Conservation (phyloP, 64 coral and sea anemone species). For the Stichodactyla mertensii region DNA sequence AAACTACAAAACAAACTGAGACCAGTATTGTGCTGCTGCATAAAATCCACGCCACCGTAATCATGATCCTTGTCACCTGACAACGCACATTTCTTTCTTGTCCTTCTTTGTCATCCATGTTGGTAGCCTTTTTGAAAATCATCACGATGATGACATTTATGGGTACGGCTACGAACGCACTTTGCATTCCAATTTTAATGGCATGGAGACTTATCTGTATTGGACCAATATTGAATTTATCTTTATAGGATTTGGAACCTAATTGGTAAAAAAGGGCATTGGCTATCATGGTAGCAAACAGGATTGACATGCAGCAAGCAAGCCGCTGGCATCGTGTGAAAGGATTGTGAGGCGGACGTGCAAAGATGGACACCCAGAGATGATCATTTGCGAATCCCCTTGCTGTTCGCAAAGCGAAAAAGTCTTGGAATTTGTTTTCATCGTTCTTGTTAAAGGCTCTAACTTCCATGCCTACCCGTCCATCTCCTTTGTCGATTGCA, state of each 20-base stretch:
- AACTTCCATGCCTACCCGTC: conserved; percentile 21
- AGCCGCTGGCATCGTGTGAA: conserved; percentile 79
- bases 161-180: conserved; percentile 55
- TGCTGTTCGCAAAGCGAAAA: conserved; percentile 54
- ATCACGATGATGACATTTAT: conserved; percentile 59
- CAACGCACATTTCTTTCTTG: not conserved
- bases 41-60: conserved; percentile 50
- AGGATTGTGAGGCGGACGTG: conserved; percentile 54
- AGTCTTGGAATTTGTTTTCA: conserved; percentile 39
- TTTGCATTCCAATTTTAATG: conserved; percentile 74
- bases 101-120: not conserved
- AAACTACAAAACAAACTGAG: conserved; percentile 44
- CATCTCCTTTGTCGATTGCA: conserved; percentile 41
- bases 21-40: conserved; percentile 31
- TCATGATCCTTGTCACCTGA: conserved; percentile 3
- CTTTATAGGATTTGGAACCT: conserved; percentile 40
- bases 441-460: conserved; percentile 23
- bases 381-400: conserved; percentile 63
- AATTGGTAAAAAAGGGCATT: conserved; percentile 83
- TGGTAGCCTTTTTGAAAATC: conserved; percentile 46
- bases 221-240: conserved; percentile 60
- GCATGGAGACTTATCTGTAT: conserved; percentile 56
- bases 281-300: conserved; percentile 65
- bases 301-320: conserved; percentile 67
- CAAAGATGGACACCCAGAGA: conserved; percentile 66